Percentiles rank a stretch among this genome's conserved stretches.
Conservation (phyloP, 2,113 vertebrate species). For the Rhynchopsitta pachyrhyncha region DNA sequence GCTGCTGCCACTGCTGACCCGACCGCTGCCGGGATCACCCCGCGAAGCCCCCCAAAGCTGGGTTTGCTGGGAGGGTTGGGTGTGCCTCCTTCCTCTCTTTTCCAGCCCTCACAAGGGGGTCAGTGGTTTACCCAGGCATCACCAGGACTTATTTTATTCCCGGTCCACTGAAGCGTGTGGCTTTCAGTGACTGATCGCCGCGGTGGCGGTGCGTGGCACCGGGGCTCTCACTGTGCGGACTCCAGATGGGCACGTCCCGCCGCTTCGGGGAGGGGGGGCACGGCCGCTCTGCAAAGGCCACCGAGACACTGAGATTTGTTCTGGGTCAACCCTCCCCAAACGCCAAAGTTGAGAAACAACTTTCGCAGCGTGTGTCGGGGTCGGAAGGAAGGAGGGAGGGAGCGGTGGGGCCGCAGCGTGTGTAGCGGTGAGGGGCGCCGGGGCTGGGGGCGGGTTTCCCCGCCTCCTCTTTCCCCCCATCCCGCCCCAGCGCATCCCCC, state of each 20-base stretch:
- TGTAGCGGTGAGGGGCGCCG: neutral
- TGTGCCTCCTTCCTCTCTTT: neutral
- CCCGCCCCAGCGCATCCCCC: neutral
- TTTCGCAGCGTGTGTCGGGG: conserved; percentile 12
- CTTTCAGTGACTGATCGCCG: conserved; percentile 47
- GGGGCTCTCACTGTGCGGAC: conserved; percentile 44
- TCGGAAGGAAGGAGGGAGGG: neutral
- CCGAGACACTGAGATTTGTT: conserved; percentile 52
- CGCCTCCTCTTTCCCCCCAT: neutral
- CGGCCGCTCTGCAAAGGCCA: conserved; percentile 6
- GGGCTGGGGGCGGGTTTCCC: neutral
- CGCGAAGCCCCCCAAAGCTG: neutral
- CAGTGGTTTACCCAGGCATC: conserved; percentile 60
- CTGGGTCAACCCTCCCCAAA: conserved; percentile 30
- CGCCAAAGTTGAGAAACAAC: conserved; percentile 35
- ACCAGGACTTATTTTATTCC: conserved; percentile 53
- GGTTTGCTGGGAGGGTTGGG: neutral
- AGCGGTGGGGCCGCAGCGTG: neutral
- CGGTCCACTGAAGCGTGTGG: conserved; percentile 48
- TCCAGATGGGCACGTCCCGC: conserved; percentile 60
- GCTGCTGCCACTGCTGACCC: neutral
- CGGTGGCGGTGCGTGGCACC: conserved; percentile 22
- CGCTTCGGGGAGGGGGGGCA: conserved; percentile 19
- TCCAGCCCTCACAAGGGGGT: conserved; percentile 15
- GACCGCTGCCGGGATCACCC: neutral